Evolutionary conservation across 2,113 vertebrate species (phyloP).

Genomic region (Tinamus guttatus): DNA sequence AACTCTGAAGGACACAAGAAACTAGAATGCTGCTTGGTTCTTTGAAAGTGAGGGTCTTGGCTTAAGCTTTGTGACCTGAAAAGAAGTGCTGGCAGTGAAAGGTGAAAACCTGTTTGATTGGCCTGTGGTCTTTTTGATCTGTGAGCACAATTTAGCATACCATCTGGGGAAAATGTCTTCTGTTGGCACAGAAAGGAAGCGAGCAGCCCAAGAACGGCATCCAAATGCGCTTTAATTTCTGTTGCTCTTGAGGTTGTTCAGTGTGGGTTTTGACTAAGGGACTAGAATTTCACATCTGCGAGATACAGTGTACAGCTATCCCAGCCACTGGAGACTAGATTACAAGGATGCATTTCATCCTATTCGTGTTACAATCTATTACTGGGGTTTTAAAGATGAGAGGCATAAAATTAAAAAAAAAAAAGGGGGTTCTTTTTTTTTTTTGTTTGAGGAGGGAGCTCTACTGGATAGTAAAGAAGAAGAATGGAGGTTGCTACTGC

Average conservation of each 20-base stretch:
- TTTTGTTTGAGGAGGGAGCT: neutral
- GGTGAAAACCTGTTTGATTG: constrained; percentile 47
- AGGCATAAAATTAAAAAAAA: neutral
- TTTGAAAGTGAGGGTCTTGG: constrained; percentile 63
- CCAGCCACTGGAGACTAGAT: neutral
- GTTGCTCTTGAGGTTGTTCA: neutral
- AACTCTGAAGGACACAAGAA: constrained; percentile 30
- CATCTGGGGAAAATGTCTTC: constrained; percentile 28
- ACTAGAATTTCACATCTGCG: neutral
- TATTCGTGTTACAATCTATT: neutral
- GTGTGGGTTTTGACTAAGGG: constrained; percentile 9
- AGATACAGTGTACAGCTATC: neutral
- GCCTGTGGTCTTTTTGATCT: constrained; percentile 45
- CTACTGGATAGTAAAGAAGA: neutral
- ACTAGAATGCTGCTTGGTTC: neutral
- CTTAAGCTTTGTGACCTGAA: constrained; percentile 61
- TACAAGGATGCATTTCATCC: neutral
- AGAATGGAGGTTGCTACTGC: neutral
- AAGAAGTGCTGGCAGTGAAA: constrained; percentile 47
- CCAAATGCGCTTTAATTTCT: neutral
- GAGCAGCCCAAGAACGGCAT: neutral
- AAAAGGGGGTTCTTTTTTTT: no score
- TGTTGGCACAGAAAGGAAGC: neutral
- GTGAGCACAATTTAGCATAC: constrained; percentile 10
- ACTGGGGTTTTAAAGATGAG: neutral